phyloP scores from a whole-genome alignment of 2,113 vertebrate genomes.

The Mungos mungo region DNA sequence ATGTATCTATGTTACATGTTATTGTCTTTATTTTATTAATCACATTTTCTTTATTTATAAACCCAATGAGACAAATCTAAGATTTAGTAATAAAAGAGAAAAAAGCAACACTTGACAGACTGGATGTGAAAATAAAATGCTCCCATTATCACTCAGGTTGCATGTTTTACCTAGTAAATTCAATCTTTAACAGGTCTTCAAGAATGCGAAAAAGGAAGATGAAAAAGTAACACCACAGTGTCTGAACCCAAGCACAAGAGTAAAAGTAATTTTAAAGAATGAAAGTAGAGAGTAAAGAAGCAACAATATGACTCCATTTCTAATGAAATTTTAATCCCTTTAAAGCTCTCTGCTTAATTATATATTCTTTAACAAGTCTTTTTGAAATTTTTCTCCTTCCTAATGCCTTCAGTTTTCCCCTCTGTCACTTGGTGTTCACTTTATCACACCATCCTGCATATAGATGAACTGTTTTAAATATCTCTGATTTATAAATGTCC shows the following conservation, averaged over 20 bases:
- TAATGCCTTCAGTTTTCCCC: neutral
- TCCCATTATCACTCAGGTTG: neutral
- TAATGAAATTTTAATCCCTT: neutral
- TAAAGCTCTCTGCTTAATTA: neutral
- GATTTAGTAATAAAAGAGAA: neutral
- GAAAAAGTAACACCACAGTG: neutral
- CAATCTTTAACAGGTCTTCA: neutral
- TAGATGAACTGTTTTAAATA: neutral
- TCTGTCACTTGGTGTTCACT: neutral
- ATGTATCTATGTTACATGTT: neutral
- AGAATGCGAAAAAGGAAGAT: neutral
- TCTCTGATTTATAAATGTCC: neutral
- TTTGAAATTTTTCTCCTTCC: neutral
- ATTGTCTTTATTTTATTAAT: neutral
- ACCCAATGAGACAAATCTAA: neutral
- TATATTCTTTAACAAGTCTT: neutral
- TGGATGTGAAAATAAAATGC: neutral
- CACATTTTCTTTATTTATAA: neutral
- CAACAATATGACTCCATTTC: neutral
- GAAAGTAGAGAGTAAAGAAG: neutral
- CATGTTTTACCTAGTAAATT: neutral
- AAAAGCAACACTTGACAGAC: neutral
- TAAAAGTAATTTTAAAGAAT: neutral
- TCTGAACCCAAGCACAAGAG: neutral
- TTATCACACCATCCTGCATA: neutral